Evolutionary conservation across 1,140 invertebrate species (phyloP), one percentile per base, ranked within the genome.

Genomic region (Propsilocerus akamusi): DNA sequence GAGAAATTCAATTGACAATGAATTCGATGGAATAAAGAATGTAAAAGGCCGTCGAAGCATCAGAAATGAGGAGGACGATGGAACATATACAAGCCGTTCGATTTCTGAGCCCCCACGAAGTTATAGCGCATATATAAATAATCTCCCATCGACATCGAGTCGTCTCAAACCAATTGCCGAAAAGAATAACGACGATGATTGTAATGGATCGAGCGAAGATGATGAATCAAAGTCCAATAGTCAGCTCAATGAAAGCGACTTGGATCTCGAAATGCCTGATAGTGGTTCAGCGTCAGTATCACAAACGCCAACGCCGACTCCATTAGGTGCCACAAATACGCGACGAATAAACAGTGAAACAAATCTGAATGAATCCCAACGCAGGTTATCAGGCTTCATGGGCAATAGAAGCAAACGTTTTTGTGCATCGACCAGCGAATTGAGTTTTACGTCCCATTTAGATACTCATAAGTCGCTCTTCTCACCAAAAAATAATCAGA

Each of bases 391-490:
- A 14, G 51, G 56, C 30, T 55, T 59, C 11, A 56, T 57, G 12
- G 26, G 17, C 25, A 51, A 53, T 25, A 52, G 25, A 47, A 41
- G 41, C 46, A 57, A 51, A 22, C 48, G 46, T 25, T 49, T 28
- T 26, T 52, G 51, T 41, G 25, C 53, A 34, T 32, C 53, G 51
- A 51, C 49, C 49, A 60, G 59, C 52, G 57, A 57, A 23, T 46
- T 59, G 25, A 57, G 59, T 47, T 65, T 64, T 46, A 60, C 60
- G 47, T 54, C 55, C 0, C 62, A 65, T 49, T 46, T 65, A 17
- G 59, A 60, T 32, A 59, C 63, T 23, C 47, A 55, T 14, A 65
- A 65, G 49, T 65, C 63, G 0, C 49, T 65, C 17, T 65, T 65
- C 28, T 41, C 54, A 17, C 49, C 46, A 10, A 52, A 52, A 32